Evolutionary conservation across 2,888 invertebrate genomes (phyloP), one percentile per base, ranked within the genome.

Genomic region (Tiliacea citrago): DNA sequence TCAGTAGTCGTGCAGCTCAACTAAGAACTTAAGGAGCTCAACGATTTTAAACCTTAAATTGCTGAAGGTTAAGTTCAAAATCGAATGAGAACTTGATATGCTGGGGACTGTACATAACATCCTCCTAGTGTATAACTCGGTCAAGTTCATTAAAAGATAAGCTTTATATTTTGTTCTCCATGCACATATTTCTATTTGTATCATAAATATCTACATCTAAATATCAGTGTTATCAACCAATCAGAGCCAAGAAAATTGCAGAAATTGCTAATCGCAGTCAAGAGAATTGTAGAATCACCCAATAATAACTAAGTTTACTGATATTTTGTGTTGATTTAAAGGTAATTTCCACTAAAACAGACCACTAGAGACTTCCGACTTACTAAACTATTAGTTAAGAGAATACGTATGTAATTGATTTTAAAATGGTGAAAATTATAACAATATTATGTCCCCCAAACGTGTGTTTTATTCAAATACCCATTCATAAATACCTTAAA

Each of bases 371-470:
- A 86, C 87, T 90, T 89, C 90, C 84, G 86, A 84, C 87, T 89
- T 90, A 88, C 86, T 88, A 89, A 90, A 88, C 83, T 91, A 82
- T 85, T 90, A 86, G 84, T 77, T 88, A 88, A 87, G 85, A 88
- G 86, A 86, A 90, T 89, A 89, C 88, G 85, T 90, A 91, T 91
- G 91, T 92, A 91, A 90, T 86, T 90, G 89, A 91, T 79, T 90
- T 82, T 86, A 89, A 88, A 87, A 90, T 90, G 88, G 89, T 91
- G 89, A 89, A 92, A 92, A 92, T 86, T 92, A 93, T 92, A 93
- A 90, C 88, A 90, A 89, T 91, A 92, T 90, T 89, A 91, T 92
- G 93, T 93, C 93, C 88, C 79, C 68, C 81, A 83, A 83, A 29
- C 70, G 75, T 82, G 84, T 88, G 86, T 90, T 92, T 92, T 86